Percentiles rank a stretch among this genome's conserved stretches.
Evolutionary conservation across 2,113 vertebrate genomes (phyloP).

Genomic region (Lontra canadensis): DNA sequence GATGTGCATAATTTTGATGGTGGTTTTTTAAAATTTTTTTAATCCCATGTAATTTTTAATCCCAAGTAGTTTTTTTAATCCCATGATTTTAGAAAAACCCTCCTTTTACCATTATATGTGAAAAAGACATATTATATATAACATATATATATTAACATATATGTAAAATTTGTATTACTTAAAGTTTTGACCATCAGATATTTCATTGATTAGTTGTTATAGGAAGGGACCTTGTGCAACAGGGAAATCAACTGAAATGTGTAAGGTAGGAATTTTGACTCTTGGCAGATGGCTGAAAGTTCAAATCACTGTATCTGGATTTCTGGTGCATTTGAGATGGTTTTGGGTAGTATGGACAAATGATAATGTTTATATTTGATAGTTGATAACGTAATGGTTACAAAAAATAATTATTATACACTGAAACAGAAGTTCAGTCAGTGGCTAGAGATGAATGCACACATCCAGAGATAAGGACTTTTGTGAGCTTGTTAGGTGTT

Average conservation of each 20-base stretch:
- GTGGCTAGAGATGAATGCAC: neutral
- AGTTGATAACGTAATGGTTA: neutral
- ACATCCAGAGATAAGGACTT: neutral
- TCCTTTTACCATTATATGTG: neutral
- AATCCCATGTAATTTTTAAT: too few relatives aligned
- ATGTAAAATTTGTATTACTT: neutral
- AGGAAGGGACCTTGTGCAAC: neutral
- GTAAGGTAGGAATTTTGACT: neutral
- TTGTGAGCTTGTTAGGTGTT: neutral
- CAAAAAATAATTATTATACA: neutral
- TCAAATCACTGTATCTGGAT: neutral
- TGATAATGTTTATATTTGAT: neutral
- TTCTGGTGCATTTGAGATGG: neutral
- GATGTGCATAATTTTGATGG: neutral
- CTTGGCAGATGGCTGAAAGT: neutral
- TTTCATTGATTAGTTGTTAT: neutral
- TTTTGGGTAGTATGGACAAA: neutral
- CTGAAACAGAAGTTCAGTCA: neutral
- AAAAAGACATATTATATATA: neutral
- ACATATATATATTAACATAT: neutral
- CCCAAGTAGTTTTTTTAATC: neutral
- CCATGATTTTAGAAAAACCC: neutral
- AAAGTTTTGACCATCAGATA: neutral
- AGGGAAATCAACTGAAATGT: neutral
- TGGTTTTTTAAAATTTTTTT: neutral